Conservation (phyloP, 2,797 vertebrate species). For the Cryptoblepharus egeriae region DNA sequence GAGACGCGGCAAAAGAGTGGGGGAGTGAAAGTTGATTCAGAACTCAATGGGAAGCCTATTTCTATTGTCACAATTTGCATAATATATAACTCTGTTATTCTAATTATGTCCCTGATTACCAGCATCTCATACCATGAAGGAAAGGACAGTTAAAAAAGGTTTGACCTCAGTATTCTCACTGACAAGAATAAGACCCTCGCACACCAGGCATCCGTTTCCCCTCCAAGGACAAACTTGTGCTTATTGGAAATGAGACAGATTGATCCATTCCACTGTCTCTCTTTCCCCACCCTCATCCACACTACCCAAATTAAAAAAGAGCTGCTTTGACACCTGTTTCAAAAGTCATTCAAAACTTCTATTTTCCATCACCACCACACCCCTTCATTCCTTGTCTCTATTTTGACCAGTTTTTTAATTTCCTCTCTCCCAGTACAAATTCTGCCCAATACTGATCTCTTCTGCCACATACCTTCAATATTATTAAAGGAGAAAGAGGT, state of each 20-base stretch:
- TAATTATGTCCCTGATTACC: not conserved
- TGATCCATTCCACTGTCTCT: not conserved
- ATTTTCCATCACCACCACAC: not conserved
- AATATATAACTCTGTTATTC: not conserved
- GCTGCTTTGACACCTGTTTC: no score
- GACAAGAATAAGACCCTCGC: not conserved
- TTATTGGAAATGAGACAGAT: not conserved
- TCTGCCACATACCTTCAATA: no score
- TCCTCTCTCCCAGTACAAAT: not conserved
- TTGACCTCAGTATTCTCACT: constrained; percentile 8
- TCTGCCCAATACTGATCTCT: no score
- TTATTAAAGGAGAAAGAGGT: no score
- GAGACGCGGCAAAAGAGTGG: not conserved
- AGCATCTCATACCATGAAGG: not conserved
- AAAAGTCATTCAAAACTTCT: no score
- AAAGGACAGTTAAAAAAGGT: not conserved
- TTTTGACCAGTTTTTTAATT: not conserved
- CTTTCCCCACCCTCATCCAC: not conserved
- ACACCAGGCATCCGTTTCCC: not conserved
- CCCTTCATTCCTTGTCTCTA: not conserved
- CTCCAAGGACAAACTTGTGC: not conserved
- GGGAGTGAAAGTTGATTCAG: not conserved
- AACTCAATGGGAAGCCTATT: constrained; percentile 5
- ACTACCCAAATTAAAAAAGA: not conserved
- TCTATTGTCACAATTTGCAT: constrained; percentile 21